Evolutionary conservation across 2,797 vertebrate genomes (phyloP).

Genomic region (Triplophysa bombifrons): DNA sequence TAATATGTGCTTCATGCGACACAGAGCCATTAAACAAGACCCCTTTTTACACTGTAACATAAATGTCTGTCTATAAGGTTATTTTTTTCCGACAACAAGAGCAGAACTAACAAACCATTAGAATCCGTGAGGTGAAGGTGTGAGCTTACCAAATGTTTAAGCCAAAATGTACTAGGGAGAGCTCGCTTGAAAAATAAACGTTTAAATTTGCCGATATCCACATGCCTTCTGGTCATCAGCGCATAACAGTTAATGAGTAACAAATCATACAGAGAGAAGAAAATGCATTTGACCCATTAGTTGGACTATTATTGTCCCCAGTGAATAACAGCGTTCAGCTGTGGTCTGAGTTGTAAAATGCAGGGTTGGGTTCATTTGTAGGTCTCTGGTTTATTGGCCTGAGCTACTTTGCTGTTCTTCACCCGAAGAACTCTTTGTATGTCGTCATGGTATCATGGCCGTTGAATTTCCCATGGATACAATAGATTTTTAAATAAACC

Average conservation of each 20-base stretch:
- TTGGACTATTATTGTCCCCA: slow-evolving; percentile 63
- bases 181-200: background rate
- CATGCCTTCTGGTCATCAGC: background rate
- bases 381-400: slow-evolving; percentile 75
- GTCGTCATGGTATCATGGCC: slow-evolving; percentile 38
- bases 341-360: slow-evolving; percentile 76
- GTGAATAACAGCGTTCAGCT: slow-evolving; percentile 75
- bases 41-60: slow-evolving; percentile 21
- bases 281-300: slow-evolving; percentile 22
- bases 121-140: slow-evolving; percentile 6
- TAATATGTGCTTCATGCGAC: slow-evolving; percentile 78
- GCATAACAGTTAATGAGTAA: background rate
- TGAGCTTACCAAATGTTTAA: slow-evolving; percentile 2
- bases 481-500: slow-evolving; percentile 19
- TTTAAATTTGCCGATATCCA: background rate
- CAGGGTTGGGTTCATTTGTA: slow-evolving; percentile 76
- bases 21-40: slow-evolving; percentile 67
- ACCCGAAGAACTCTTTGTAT: slow-evolving; percentile 42
- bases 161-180: background rate
- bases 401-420: slow-evolving; percentile 61
- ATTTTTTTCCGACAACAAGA: slow-evolving; percentile 27
- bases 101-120: slow-evolving; percentile 31
- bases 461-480: slow-evolving; percentile 39
- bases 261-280: slow-evolving; percentile 12
- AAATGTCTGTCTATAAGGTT: background rate